Conservation (phyloP, 2,888 invertebrate genomes). For the Ophonus ardosiacus region DNA sequence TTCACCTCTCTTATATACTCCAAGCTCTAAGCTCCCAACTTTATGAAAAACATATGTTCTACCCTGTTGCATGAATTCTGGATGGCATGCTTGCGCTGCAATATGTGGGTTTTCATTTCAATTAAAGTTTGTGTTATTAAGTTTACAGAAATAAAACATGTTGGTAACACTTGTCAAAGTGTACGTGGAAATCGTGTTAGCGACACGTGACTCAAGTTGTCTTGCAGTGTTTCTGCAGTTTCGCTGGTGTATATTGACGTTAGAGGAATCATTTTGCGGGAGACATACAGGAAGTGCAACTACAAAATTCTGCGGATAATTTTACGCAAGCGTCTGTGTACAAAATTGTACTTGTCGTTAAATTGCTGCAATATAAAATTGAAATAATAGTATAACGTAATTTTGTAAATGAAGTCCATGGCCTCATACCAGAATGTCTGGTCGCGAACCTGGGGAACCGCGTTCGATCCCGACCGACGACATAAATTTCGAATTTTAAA, state of each 20-base stretch:
- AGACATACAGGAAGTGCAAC: background rate
- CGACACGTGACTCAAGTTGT: conserved; percentile 28
- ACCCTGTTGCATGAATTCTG: background rate
- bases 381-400: no score
- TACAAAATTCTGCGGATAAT: background rate
- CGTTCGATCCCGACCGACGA: no score
- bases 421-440: no score
- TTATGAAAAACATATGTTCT: background rate
- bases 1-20: conserved; percentile 6
- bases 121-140: conserved; percentile 26
- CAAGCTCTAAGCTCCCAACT: background rate
- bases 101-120: conserved; percentile 18
- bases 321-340: background rate
- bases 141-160: conserved; percentile 31
- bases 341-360: no score
- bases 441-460: no score
- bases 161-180: conserved; percentile 27
- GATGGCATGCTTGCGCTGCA: background rate
- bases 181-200: conserved; percentile 25
- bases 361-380: no score
- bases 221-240: background rate
- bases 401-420: no score
- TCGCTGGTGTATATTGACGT: background rate
- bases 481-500: no score
- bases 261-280: background rate